These are phyloP conservation scores for Aeoliscus strigatus DNA, from an alignment of 2,797 vertebrate species.

Conservation along the genomic window DNA sequence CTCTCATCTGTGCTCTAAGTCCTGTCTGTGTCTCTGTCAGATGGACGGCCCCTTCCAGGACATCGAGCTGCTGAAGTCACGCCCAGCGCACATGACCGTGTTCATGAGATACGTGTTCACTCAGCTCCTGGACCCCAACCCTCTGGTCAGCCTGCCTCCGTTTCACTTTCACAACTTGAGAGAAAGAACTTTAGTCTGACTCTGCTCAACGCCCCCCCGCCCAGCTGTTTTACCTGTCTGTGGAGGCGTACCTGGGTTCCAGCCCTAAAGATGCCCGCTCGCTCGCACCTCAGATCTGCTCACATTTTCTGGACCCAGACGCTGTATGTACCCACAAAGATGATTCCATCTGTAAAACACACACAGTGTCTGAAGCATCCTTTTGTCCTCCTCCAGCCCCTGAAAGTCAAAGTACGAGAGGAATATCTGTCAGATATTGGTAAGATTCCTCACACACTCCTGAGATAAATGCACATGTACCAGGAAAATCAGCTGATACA, in stretches of 20 bases:
- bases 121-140: constrained; percentile 88
- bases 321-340: constrained; percentile 77
- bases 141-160: constrained; percentile 77
- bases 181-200: too few relatives aligned
- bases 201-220: too few relatives aligned
- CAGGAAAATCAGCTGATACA: too few relatives aligned
- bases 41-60: constrained; percentile 89
- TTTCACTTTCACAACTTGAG: too few relatives aligned
- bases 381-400: constrained; percentile 67
- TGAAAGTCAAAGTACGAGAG: constrained; percentile 84
- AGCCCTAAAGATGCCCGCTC: constrained; percentile 80
- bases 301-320: constrained; percentile 84
- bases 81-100: constrained; percentile 85
- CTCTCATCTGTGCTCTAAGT: too few relatives aligned
- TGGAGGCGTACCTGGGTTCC: constrained; percentile 85
- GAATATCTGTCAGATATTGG: constrained; percentile 84
- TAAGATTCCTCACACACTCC: constrained; percentile 63
- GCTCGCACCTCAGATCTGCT: constrained; percentile 87
- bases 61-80: constrained; percentile 82
- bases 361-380: too few relatives aligned
- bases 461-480: too few relatives aligned
- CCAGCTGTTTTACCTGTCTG: constrained; percentile 89
- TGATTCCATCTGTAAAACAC: too few relatives aligned
- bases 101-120: constrained; percentile 92
- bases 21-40: constrained; percentile 43